Conservation (phyloP, 1,140 invertebrate species). For the Yoshiicerus persimilis region DNA sequence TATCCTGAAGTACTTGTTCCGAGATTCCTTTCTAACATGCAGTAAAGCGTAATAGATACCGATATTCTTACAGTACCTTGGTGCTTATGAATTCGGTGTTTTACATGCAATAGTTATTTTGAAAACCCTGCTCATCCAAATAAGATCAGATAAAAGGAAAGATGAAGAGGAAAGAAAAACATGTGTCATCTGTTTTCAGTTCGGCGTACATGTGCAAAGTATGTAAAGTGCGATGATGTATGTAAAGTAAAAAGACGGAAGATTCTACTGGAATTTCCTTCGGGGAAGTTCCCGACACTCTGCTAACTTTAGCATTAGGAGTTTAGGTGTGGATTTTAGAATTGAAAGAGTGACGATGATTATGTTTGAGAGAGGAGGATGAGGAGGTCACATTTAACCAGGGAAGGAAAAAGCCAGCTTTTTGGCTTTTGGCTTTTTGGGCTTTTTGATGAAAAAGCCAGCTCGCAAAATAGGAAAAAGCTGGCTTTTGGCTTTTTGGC, state of each 20-base stretch:
- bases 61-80: not conserved
- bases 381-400: conserved; percentile 28
- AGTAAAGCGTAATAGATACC: too few relatives aligned
- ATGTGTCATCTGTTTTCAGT: not conserved
- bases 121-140: not conserved
- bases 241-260: not conserved
- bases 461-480: too few relatives aligned
- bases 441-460: too few relatives aligned
- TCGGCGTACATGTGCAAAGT: not conserved
- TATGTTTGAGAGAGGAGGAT: conserved; percentile 5
- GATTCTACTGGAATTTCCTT: not conserved
- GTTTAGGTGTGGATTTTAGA: not conserved
- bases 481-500: too few relatives aligned
- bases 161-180: not conserved
- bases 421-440: too few relatives aligned
- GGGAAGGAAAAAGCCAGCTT: too few relatives aligned
- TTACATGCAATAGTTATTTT: not conserved
- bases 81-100: not conserved
- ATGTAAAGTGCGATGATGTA: not conserved
- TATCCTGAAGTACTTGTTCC: too few relatives aligned
- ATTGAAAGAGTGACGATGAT: not conserved
- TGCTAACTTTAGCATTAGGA: not conserved
- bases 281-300: not conserved
- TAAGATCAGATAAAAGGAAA: not conserved
- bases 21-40: too few relatives aligned